These are phyloP conservation scores for Pomacea canaliculata DNA, from an alignment of 2,888 invertebrate genomes.

Conservation along the genomic window DNA sequence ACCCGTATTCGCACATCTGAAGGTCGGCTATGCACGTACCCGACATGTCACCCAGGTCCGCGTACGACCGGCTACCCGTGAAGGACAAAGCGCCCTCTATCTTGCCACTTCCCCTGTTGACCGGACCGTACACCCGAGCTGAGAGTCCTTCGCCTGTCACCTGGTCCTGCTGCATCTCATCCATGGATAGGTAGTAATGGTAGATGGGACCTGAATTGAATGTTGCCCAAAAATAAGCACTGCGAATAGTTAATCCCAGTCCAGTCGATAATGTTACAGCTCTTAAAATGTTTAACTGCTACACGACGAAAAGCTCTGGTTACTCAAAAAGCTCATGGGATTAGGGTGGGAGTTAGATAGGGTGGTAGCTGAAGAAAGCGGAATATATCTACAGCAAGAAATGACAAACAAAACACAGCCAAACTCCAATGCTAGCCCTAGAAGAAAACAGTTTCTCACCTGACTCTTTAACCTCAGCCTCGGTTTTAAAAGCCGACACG, in stretches of 20 bases:
- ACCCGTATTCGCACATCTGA: constrained; percentile 56
- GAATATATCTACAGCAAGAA: no score
- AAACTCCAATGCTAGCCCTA: background rate
- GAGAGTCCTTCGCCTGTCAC: constrained; percentile 38
- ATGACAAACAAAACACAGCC: background rate
- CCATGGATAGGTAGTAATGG: constrained; percentile 57
- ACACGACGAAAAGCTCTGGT: no score
- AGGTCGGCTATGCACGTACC: constrained; percentile 62
- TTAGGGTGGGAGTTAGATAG: no score
- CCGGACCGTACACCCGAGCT: constrained; percentile 44
- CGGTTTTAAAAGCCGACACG: constrained; percentile 52
- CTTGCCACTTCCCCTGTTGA: constrained; percentile 47
- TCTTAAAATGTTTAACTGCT: no score
- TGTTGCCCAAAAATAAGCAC: constrained; percentile 24
- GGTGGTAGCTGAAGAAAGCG: background rate
- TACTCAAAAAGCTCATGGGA: no score
- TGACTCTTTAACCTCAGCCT: constrained; percentile 51
- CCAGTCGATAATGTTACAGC: no score
- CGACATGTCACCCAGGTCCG: constrained; percentile 53
- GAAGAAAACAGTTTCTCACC: constrained; percentile 42
- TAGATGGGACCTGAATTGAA: constrained; percentile 45
- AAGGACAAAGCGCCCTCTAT: constrained; percentile 48
- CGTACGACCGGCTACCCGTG: constrained; percentile 51
- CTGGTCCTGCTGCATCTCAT: constrained; percentile 41
- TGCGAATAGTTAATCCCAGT: background rate